phyloP scores from a whole-genome alignment of 2,888 invertebrate species.

The Augiades crinisus region DNA sequence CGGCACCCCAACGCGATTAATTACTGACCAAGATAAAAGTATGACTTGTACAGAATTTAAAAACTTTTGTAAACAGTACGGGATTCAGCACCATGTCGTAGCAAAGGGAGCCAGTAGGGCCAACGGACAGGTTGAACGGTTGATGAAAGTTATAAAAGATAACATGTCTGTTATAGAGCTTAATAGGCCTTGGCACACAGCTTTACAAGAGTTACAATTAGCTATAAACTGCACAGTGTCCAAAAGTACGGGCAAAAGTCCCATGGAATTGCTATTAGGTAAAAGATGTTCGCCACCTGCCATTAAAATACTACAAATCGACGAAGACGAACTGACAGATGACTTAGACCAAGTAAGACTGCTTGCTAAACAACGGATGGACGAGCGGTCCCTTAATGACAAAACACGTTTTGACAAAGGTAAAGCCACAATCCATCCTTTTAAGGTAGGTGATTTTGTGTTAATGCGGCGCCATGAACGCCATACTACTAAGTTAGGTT shows the following conservation, averaged over 20 bases:
- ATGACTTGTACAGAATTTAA: constrained; percentile 27
- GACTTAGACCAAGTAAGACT: neutral
- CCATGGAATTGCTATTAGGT: constrained; percentile 16
- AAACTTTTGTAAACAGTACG: constrained; percentile 10
- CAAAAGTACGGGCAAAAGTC: constrained; percentile 25
- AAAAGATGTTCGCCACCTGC: constrained; percentile 12
- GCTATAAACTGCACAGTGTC: constrained; percentile 30
- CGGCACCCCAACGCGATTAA: constrained; percentile 17
- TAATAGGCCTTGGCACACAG: constrained; percentile 18
- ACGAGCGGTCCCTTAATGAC: constrained; percentile 6
- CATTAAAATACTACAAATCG: constrained; percentile 15
- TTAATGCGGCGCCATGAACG: constrained; percentile 15
- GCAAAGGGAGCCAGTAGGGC: constrained; percentile 28
- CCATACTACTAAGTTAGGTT: constrained; percentile 3
- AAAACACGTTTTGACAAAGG: neutral
- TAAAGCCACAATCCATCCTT: constrained; percentile 8
- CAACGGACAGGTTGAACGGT: constrained; percentile 26
- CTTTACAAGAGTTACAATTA: constrained; percentile 26
- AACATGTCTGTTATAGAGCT: constrained; percentile 25
- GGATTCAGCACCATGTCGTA: constrained; percentile 26
- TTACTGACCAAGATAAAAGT: constrained; percentile 28
- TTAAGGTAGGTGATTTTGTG: constrained; percentile 16
- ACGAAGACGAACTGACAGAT: neutral
- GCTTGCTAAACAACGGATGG: neutral
- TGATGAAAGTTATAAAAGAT: constrained; percentile 28